Evolutionary conservation across 2,113 vertebrate species (phyloP), one percentile per base, ranked within the genome.

Genomic region (Cyprinodon variegatus): DNA sequence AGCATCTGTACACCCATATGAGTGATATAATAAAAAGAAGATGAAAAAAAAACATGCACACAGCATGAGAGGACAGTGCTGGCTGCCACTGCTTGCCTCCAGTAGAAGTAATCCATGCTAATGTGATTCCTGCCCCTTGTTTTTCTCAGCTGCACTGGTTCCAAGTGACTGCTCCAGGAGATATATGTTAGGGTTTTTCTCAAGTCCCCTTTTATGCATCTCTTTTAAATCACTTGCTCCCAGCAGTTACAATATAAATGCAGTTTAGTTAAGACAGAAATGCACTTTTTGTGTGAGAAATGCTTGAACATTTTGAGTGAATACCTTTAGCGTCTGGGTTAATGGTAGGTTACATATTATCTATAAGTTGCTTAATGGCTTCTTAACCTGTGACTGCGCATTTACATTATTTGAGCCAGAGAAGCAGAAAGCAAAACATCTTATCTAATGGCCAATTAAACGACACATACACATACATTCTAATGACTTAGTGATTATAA

Each of bases 81-180:
- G 64, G 78, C 41, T 61, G 61, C 48, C 7, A 43, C 61, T 43
- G 59, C 64, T 17, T 62, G 59, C 81, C 74, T 60, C 61, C 11
- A 22, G 53, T 64, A 48, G 64, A 43, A 66, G 60, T 83, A 72
- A 22, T 80, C 69, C 78, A 71, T 61, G 46, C 74, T 78, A 77
- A 87, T 87, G 72, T 71, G 65, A 75, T 81, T 84, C 50, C 40
- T 59, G 65, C 39, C 64, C 72, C 66, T 40, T 69, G 61, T 74
- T 77, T 81, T 64, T 75, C 61, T 78, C 79, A 61, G 72, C 79
- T 76, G 59, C 17, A 37, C 43, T 8, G 4, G 59, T 40, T 62
- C 78, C 74, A 72, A 68, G 57, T 43, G 37, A 67, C 68, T 9
- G 69, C 77, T 73, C 45, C 61, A 57, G 22, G 41, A 17, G 59